phyloP scores from a whole-genome alignment of 2,888 invertebrate genomes.

The Coecobrya sp. region DNA sequence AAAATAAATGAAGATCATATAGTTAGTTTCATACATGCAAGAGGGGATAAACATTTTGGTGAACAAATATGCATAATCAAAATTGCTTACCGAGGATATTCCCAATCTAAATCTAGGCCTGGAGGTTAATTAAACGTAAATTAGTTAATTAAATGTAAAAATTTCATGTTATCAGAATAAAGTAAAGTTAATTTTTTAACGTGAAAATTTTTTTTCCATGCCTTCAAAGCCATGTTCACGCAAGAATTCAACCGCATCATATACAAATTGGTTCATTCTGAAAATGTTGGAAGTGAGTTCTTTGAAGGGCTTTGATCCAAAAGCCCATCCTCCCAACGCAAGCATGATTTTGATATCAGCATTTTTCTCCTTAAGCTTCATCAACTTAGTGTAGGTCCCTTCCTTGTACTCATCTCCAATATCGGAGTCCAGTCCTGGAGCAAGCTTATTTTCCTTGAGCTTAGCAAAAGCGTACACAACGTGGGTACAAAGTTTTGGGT shows the following conservation, averaged over 20 bases:
- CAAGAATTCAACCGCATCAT: conserved; percentile 97
- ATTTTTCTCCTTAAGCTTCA: conserved; percentile 95
- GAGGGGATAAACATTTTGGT: no score
- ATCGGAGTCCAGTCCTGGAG: conserved; percentile 93
- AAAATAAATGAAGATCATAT: not conserved
- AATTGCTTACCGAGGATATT: conserved; percentile 95
- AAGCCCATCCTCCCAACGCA: conserved; percentile 96
- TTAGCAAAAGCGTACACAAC: conserved; percentile 98
- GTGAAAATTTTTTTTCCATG: no score
- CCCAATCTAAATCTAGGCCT: conserved; percentile 99
- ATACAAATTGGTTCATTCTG: conserved; percentile 98
- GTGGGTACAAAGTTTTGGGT: conserved; percentile 96
- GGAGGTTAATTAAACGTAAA: no score
- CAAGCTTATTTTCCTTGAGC: conserved; percentile 94
- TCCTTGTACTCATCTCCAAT: conserved; percentile 89
- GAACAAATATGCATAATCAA: no score
- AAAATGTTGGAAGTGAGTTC: conserved; percentile 96
- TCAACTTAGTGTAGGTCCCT: conserved; percentile 93
- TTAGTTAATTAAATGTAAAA: no score
- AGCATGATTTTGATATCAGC: conserved; percentile 92
- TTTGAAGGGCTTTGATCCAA: conserved; percentile 98
- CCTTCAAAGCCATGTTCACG: conserved; percentile 97
- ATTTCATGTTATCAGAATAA: no score
- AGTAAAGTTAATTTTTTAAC: no score
- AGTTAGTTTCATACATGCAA: no score